Evolutionary conservation across 2,113 vertebrate genomes (phyloP).

Genomic region (Lichenostomus cassidix): DNA sequence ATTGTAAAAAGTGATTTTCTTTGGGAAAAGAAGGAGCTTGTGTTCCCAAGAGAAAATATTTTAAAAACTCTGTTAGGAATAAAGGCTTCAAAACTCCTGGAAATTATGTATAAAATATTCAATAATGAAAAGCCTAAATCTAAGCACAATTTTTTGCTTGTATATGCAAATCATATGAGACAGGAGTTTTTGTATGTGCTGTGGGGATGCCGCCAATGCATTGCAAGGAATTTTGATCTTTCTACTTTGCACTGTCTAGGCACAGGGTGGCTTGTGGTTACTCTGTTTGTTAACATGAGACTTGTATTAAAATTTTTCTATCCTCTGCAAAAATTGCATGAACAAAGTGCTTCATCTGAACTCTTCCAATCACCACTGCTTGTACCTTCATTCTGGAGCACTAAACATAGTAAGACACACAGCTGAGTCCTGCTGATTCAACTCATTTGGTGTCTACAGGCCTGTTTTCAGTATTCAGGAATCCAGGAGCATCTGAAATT

Average conservation of each 20-base stretch:
- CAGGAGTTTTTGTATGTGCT: background rate
- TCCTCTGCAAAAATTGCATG: background rate
- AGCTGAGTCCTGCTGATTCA: background rate
- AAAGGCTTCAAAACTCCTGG: background rate
- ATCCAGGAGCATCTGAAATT: background rate
- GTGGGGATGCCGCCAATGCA: background rate
- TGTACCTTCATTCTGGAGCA: background rate
- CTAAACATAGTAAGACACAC: background rate
- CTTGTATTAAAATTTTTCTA: background rate
- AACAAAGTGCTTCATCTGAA: background rate
- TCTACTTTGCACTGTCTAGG: background rate
- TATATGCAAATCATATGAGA: background rate
- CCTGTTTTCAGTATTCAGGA: background rate
- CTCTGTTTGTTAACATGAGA: background rate
- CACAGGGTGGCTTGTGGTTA: background rate
- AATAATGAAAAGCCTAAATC: background rate
- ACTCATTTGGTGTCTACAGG: background rate
- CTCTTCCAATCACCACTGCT: background rate
- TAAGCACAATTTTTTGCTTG: background rate
- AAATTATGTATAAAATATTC: background rate
- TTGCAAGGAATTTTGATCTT: background rate
- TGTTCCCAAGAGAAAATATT: background rate
- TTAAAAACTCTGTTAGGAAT: background rate
- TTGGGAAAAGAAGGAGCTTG: background rate
- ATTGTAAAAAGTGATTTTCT: background rate